phyloP scores from a whole-genome alignment of 2,113 vertebrate genomes.

The Thamnaconus septentrionalis region DNA sequence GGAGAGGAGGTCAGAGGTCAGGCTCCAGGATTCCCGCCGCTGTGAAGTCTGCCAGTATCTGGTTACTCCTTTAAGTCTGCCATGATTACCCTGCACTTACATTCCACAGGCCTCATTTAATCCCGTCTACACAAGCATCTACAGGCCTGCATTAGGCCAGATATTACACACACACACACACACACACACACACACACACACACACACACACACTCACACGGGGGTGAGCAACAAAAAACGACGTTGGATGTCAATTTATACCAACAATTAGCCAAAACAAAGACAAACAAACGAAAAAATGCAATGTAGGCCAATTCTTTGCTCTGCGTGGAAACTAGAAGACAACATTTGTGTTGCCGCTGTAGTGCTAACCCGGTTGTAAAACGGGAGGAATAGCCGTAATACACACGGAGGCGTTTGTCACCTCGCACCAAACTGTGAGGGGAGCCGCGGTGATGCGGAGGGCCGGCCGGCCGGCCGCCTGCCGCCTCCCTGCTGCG shows the following conservation, averaged over 20 bases:
- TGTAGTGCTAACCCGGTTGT: conserved; percentile 57
- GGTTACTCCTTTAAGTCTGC: conserved; percentile 68
- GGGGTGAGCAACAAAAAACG: neutral
- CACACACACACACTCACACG: neutral
- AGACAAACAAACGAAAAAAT: no score
- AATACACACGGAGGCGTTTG: conserved; percentile 66
- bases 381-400: conserved; percentile 67
- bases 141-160: conserved; percentile 53
- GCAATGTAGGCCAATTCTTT: no score
- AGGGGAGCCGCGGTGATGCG: conserved; percentile 42
- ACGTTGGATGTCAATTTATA: no score
- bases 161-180: conserved; percentile 17
- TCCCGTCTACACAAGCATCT: conserved; percentile 70
- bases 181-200: conserved; percentile 27
- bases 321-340: neutral
- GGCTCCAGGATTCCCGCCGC: conserved; percentile 50
- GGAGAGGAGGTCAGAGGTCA: no score
- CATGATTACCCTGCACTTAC: conserved; percentile 67
- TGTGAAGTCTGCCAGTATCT: conserved; percentile 72
- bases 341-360: conserved; percentile 40
- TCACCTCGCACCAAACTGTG: conserved; percentile 65
- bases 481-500: conserved; percentile 44
- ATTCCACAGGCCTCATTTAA: conserved; percentile 71
- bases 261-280: no score
- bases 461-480: conserved; percentile 23